Conservation (phyloP, 2,797 vertebrate species). For the Dipus sagitta region DNA sequence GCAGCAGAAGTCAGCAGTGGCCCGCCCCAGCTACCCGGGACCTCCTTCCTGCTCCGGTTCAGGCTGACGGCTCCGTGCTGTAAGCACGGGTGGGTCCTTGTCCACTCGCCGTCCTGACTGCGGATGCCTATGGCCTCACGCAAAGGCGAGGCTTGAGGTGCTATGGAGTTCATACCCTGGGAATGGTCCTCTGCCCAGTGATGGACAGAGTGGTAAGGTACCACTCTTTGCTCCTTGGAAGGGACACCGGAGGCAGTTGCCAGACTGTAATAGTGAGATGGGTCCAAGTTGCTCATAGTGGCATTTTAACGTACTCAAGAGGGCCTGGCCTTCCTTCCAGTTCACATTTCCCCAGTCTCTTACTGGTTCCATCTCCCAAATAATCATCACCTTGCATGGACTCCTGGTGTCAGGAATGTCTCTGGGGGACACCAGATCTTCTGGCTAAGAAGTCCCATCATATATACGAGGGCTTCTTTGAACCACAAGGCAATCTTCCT, state of each 20-base stretch:
- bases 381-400: no score
- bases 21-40: not conserved
- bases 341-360: not conserved
- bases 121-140: not conserved
- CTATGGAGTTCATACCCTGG: not conserved
- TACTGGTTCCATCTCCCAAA: no score
- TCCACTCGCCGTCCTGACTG: not conserved
- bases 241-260: no score
- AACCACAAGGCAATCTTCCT: not conserved
- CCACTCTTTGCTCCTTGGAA: not conserved
- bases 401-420: no score
- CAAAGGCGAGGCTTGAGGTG: not conserved
- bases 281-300: not conserved
- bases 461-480: not conserved
- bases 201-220: not conserved
- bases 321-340: not conserved
- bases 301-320: not conserved
- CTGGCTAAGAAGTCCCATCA: not conserved
- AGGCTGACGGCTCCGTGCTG: not conserved
- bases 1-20: not conserved
- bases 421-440: not conserved
- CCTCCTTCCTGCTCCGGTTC: no score
- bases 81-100: not conserved
- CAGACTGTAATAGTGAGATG: no score
- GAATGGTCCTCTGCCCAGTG: not conserved